Conservation (phyloP, 2,797 vertebrate genomes). For the Prunella strophiata region DNA sequence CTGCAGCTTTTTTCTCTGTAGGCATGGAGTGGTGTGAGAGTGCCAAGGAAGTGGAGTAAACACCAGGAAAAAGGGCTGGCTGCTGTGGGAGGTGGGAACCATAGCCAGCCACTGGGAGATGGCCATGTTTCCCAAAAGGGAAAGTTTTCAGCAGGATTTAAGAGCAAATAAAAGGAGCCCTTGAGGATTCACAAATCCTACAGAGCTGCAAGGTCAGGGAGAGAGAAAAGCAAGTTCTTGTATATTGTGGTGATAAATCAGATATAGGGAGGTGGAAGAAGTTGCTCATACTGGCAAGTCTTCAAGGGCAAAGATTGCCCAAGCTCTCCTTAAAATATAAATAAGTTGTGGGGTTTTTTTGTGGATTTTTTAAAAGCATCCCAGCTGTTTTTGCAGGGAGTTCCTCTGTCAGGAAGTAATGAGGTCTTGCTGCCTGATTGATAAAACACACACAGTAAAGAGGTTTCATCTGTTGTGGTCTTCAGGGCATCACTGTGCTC, state of each 20-base stretch:
- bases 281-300: neutral
- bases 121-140: neutral
- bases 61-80: neutral
- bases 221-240: neutral
- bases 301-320: neutral
- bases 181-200: neutral
- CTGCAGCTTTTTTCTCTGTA: neutral
- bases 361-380: neutral
- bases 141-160: neutral
- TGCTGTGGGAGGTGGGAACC: neutral
- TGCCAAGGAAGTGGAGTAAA: neutral
- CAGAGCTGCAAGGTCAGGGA: neutral
- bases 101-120: neutral
- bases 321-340: neutral
- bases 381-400: slow-evolving; percentile 52
- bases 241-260: neutral
- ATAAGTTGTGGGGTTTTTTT: neutral
- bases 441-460: slow-evolving; percentile 66
- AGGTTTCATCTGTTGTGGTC: slow-evolving; percentile 37
- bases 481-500: neutral
- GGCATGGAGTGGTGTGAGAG: neutral
- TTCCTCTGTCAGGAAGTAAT: slow-evolving; percentile 16
- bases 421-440: slow-evolving; percentile 46
- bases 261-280: neutral
- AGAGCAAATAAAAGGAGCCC: neutral